phyloP scores from a whole-genome alignment of 2,888 invertebrate species.

The Dolichopus griseipennis region DNA sequence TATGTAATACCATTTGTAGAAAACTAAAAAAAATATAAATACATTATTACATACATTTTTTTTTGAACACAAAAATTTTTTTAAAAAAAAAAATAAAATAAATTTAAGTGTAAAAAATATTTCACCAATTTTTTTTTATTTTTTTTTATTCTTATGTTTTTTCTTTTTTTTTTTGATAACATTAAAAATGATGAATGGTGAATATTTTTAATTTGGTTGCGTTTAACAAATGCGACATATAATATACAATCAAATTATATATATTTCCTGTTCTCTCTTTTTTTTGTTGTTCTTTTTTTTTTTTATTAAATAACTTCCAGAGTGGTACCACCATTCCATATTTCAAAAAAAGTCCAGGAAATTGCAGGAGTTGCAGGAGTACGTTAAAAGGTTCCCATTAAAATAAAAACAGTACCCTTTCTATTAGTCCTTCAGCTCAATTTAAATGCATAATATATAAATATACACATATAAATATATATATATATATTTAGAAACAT shows the following conservation, averaged over 20 bases:
- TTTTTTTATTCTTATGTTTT: not conserved
- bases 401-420: not conserved
- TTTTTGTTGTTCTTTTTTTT: not conserved
- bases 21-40: no score
- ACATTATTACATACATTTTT: no score
- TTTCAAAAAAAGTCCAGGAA: no score
- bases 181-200: conserved; percentile 6
- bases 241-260: not conserved
- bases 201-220: conserved; percentile 6
- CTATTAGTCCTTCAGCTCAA: no score
- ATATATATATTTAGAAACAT: not conserved
- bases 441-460: not conserved
- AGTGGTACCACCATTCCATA: no score
- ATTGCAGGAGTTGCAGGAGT: no score
- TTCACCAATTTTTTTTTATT: not conserved
- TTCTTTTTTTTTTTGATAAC: not conserved
- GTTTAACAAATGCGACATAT: conserved; percentile 3
- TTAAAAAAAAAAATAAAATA: no score
- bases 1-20: no score
- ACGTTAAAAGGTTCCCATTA: no score
- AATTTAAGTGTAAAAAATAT: no score
- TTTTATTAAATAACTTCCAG: not conserved
- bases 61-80: no score
- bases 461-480: not conserved
- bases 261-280: not conserved